Percentiles rank a stretch among this genome's conserved stretches.
Conservation (phyloP, 2,113 vertebrate species). For the Petroica traversi region DNA sequence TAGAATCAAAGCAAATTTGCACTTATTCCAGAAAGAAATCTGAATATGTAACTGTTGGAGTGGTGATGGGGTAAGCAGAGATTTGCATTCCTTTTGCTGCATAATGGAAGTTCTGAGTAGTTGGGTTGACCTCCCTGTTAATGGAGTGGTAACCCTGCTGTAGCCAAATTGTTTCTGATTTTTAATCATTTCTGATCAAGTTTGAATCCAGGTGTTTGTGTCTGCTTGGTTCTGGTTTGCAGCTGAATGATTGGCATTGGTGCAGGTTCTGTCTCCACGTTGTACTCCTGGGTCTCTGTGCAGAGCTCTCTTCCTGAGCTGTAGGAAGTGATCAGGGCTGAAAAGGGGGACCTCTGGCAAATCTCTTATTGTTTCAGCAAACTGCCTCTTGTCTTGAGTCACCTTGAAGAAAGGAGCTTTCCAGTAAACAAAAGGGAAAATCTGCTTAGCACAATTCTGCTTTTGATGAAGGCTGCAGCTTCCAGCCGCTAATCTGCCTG, state of each 20-base stretch:
- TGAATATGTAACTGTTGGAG: neutral
- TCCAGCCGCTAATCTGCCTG: neutral
- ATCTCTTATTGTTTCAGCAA: neutral
- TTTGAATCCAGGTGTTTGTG: neutral
- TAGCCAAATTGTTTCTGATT: neutral
- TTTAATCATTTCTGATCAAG: neutral
- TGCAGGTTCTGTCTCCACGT: neutral
- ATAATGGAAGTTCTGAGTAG: neutral
- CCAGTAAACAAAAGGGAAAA: conserved; percentile 27
- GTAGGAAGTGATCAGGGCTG: neutral
- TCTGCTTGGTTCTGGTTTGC: neutral
- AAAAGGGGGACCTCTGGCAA: neutral
- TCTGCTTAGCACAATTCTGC: neutral
- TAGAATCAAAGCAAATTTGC: conserved; percentile 37
- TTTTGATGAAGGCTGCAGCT: neutral
- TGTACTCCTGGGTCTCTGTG: neutral
- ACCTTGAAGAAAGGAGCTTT: conserved; percentile 42
- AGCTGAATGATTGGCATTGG: neutral
- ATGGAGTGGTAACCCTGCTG: neutral
- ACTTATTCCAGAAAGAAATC: conserved; percentile 31
- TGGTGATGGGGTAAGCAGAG: neutral
- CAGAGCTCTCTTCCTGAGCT: neutral
- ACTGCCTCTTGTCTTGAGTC: neutral
- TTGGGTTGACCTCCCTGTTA: neutral
- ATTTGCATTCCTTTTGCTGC: neutral